Evolutionary conservation across 2,797 vertebrate species (phyloP), one percentile per base, ranked within the genome.

Genomic region (Bryconaethiops microstoma): DNA sequence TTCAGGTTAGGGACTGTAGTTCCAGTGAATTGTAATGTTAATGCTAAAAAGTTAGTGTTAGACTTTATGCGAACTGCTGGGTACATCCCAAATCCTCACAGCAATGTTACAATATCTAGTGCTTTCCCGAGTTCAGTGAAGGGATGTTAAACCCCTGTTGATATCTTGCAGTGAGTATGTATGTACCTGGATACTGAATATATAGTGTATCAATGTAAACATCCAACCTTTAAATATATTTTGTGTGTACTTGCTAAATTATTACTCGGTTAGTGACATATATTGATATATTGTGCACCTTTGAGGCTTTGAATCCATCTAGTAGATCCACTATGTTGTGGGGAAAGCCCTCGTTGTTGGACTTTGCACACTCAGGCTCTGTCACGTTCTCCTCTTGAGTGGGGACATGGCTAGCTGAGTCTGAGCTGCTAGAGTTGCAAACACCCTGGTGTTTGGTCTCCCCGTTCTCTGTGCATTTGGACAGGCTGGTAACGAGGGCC

Each of bases 291-390:
- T 2, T 78, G 2, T 14, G 17, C 40, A 98, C 97, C 97, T 99
- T 97, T 48, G 97, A 97, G 1, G 95, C 95, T 93, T 93, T 96
- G 88, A 97, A 98, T 60, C 97, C 96, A 77, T 97, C 95, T 57
- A 96, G 81, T 54, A 99, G 90, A 10, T 92, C 84, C 7, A 90
- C 81, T 29, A 98, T 92, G 82, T 70, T 88, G 0, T 80, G 52
- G 0, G 94, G 91, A 68, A 94, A 76, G 0, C 91, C 88, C 29
- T 86, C 80, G 50, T 45, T 25, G 29, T 76, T 89, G 54, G 48
- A 79, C 0, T 78, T 85, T 10, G 81, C 79, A 12, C 54, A 85
- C 3, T 83, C 82, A 0, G 69, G 78, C 5, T 83, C 86, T 2
- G 74, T 71, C 55, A 84, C 76, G 13, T 80, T 86, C 12, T 55